Percentiles rank a stretch among this genome's conserved stretches.
phyloP scores from a whole-genome alignment of 92 coral and sea anemone species.

The Epizoanthus illoricatus region DNA sequence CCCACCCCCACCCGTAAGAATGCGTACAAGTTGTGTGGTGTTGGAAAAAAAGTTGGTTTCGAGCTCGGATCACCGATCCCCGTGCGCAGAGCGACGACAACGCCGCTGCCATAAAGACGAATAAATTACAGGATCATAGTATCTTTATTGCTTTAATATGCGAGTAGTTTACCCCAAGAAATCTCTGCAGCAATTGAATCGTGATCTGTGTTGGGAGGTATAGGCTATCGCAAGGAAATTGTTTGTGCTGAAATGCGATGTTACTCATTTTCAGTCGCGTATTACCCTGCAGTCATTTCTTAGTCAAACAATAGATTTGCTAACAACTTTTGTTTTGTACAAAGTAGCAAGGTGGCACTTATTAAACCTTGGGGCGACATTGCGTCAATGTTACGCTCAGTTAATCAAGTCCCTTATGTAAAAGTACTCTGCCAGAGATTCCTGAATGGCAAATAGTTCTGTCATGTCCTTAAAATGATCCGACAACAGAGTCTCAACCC shows the following conservation, averaged over 20 bases:
- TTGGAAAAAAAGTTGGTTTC: conserved; percentile 5
- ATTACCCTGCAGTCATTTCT: not conserved
- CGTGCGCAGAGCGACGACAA: not conserved
- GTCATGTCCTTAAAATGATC: no score
- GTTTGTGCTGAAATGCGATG: conserved; percentile 36
- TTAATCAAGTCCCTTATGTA: not conserved
- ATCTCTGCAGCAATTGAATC: no score
- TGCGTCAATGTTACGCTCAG: conserved; percentile 24
- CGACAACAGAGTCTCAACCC: no score
- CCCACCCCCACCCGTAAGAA: no score
- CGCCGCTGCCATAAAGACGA: not conserved
- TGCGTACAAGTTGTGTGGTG: conserved; percentile 61
- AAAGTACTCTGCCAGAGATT: no score
- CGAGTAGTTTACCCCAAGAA: no score
- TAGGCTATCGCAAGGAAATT: not conserved
- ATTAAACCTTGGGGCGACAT: not conserved
- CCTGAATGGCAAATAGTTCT: no score
- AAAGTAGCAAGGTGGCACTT: not conserved
- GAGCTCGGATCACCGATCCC: not conserved
- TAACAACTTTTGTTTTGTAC: not conserved
- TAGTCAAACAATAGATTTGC: not conserved
- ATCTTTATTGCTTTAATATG: not conserved
- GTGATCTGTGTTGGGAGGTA: not conserved
- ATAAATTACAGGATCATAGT: conserved; percentile 21
- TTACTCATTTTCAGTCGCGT: not conserved